phyloP scores from a whole-genome alignment of 2,797 vertebrate species.

The Notoglanidium macrostoma region DNA sequence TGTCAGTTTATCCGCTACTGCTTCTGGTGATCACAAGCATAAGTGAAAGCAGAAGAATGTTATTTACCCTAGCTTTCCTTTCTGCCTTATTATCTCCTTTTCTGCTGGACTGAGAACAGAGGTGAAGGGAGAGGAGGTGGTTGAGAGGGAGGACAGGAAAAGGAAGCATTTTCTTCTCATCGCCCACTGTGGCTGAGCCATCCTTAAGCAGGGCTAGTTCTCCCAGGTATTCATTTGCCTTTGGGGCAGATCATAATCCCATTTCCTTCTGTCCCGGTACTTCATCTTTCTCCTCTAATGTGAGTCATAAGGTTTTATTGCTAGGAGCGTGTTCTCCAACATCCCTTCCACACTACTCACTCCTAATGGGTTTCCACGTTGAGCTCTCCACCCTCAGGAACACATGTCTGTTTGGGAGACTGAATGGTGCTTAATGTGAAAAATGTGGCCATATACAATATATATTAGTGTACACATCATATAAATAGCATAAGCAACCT shows the following conservation, averaged over 20 bases:
- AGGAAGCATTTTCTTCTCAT: conserved; percentile 44
- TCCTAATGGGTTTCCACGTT: conserved; percentile 52
- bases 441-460: not conserved
- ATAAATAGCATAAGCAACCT: not conserved
- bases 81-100: not conserved
- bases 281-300: conserved; percentile 70
- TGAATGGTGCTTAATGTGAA: not conserved
- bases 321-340: conserved; percentile 56
- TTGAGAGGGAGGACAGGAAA: conserved; percentile 33
- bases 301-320: conserved; percentile 71
- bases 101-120: not conserved
- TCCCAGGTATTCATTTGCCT: conserved; percentile 70
- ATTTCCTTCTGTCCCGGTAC: conserved; percentile 69
- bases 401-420: conserved; percentile 52
- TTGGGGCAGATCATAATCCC: conserved; percentile 73
- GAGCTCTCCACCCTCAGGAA: conserved; percentile 55
- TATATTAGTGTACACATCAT: not conserved
- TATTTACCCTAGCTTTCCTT: not conserved
- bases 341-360: conserved; percentile 48
- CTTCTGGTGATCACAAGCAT: conserved; percentile 62
- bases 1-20: not conserved
- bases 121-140: not conserved
- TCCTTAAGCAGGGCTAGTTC: conserved; percentile 68
- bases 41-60: conserved; percentile 21
- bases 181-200: conserved; percentile 65